These are phyloP conservation scores for Ernsta delagoae DNA, from an alignment of 2,888 invertebrate species.

Conservation along the genomic window DNA sequence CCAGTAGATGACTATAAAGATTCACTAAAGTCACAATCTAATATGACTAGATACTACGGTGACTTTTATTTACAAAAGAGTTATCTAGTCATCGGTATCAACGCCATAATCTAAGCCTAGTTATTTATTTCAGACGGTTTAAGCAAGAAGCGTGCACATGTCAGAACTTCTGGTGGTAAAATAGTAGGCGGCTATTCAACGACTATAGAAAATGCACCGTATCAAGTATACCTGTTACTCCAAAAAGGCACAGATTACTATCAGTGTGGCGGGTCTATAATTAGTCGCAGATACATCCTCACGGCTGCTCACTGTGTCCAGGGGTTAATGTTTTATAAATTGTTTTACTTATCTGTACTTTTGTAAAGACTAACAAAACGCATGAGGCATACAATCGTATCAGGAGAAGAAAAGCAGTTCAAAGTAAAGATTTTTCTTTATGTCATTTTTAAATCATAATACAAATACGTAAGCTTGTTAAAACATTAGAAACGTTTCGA, in stretches of 20 bases:
- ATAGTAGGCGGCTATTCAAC: slow-evolving; percentile 75
- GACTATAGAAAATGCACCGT: slow-evolving; percentile 63
- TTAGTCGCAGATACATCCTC: slow-evolving; percentile 60
- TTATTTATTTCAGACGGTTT: slow-evolving; percentile 51
- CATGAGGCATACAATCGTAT: too few relatives aligned
- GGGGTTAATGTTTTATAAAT: slow-evolving; percentile 55
- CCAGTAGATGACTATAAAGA: background rate
- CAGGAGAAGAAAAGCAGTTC: too few relatives aligned
- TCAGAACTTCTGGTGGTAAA: slow-evolving; percentile 48
- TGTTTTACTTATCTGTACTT: too few relatives aligned
- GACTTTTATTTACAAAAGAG: background rate
- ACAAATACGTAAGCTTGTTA: too few relatives aligned
- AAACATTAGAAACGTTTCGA: too few relatives aligned
- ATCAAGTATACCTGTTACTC: slow-evolving; percentile 69
- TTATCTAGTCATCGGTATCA: too few relatives aligned
- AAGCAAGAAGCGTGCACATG: slow-evolving; percentile 50
- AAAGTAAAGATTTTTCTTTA: too few relatives aligned
- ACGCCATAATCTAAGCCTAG: too few relatives aligned
- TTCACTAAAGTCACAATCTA: background rate
- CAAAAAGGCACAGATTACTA: slow-evolving; percentile 55
- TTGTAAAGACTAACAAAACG: too few relatives aligned
- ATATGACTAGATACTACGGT: too few relatives aligned
- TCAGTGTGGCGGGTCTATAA: slow-evolving; percentile 78
- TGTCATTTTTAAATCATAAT: too few relatives aligned
- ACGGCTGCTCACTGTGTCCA: slow-evolving; percentile 79